Evolutionary conservation across 1,140 invertebrate genomes (phyloP), one percentile per base, ranked within the genome.

Genomic region (Drosophila sucinea): DNA sequence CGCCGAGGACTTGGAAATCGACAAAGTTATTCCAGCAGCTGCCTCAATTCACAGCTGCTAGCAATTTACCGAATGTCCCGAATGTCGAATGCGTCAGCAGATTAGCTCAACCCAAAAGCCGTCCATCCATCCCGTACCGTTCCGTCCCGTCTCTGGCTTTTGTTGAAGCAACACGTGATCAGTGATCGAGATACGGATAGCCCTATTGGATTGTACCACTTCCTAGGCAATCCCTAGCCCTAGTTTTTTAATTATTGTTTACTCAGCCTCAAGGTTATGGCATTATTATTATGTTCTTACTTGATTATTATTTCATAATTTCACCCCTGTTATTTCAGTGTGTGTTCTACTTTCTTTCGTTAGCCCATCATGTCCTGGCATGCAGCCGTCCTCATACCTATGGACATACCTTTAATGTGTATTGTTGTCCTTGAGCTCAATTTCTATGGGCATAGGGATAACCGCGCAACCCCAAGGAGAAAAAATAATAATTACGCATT

Each of bases 261-360:
- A 86, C 84, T 70, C 73, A 73, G 64, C 79, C 66, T 86, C 83
- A 86, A 86, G 83, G 79, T 86, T 87, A 86, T 72, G 79, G 64
- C 79, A 82, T 79, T 80, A 77, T 84, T 76, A 84, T 87, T 77
- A 73, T 81, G 64, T 68, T 47, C 44, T 76, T 70, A 83, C 76
- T 77, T 87, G 79, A 87, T 83, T 86, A 83, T 89, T 89, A 87
- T 77, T 89, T 86, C 83, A 86, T 83, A 87, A 86, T 83, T 72
- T 68, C 23, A 64, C 61, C 64, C 61, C 60, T 55, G 66, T 51
- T 80, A 25, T 40, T 51, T 60, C 38, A 35, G 73, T 60, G 60
- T 60, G 56, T 66, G 64, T 70, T 41, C 67, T 65, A 73, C 77
- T 78, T 78, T 81, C 81, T 73, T 85, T 81, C 64, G 54, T 56